phyloP scores from a whole-genome alignment of 2,797 vertebrate species.

The Rhynchonycteris naso region DNA sequence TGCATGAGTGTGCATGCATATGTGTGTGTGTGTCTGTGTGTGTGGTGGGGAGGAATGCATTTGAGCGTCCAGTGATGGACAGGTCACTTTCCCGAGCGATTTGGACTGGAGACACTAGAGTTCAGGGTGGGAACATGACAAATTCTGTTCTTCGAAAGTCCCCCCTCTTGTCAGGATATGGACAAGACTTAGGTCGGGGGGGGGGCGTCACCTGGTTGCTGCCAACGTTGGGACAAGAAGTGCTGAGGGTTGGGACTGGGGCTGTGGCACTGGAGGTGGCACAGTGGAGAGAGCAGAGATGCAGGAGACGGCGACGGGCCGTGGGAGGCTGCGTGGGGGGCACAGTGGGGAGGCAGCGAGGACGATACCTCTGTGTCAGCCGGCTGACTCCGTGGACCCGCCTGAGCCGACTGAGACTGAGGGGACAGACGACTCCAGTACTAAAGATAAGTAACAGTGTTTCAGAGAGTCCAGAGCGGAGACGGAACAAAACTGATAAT shows the following conservation, averaged over 20 bases:
- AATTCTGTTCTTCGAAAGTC: not conserved
- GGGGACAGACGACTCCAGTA: not conserved
- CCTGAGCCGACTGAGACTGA: not conserved
- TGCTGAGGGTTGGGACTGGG: not conserved
- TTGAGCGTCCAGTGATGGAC: not conserved
- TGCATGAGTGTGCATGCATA: not conserved
- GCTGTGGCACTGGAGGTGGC: not conserved
- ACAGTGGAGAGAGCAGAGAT: too few relatives aligned
- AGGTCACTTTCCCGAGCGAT: not conserved
- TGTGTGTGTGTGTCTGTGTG: too few relatives aligned
- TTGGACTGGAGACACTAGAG: not conserved
- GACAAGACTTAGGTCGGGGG: too few relatives aligned
- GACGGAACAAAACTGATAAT: not conserved
- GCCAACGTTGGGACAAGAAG: too few relatives aligned
- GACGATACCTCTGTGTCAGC: accelerated
- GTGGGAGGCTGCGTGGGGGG: not conserved
- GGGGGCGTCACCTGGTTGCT: too few relatives aligned
- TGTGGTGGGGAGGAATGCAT: not conserved
- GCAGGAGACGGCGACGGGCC: accelerated
- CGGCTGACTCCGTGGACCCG: not conserved
- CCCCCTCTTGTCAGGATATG: not conserved
- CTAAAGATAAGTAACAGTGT: too few relatives aligned
- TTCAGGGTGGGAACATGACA: not conserved
- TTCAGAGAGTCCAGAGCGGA: not conserved
- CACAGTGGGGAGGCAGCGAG: accelerated